Conservation (phyloP, 2,888 invertebrate species). For the Corbicula japonica region DNA sequence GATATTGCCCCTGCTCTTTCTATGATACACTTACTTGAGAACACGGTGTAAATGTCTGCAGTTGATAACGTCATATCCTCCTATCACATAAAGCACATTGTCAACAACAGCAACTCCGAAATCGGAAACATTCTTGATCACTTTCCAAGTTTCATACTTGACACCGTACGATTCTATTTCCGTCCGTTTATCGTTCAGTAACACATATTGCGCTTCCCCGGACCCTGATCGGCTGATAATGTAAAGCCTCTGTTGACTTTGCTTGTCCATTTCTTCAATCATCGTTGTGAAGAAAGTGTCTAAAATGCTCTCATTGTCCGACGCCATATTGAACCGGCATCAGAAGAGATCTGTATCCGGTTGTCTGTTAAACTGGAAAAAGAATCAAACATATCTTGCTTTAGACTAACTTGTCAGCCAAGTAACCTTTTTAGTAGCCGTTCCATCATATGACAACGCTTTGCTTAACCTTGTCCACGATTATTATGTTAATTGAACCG, state of each 20-base stretch:
- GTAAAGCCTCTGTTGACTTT: constrained; percentile 76
- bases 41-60: constrained; percentile 71
- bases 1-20: no score
- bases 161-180: constrained; percentile 72
- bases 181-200: constrained; percentile 68
- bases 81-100: constrained; percentile 78
- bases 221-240: constrained; percentile 76
- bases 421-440: no score
- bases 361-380: constrained; percentile 6
- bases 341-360: not conserved
- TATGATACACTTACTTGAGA: constrained; percentile 70
- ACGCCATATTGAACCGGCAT: constrained; percentile 23
- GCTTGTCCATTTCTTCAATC: not conserved
- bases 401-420: no score
- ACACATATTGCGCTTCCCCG: constrained; percentile 77
- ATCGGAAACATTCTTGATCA: constrained; percentile 71
- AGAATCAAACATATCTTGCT: no score
- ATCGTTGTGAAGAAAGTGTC: not conserved
- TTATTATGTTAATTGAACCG: no score
- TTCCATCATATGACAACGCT: no score
- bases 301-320: constrained; percentile 21
- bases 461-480: no score
- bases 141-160: constrained; percentile 74
- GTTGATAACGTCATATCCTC: constrained; percentile 73
- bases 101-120: constrained; percentile 77